These are phyloP conservation scores for Azemiops feae DNA, from an alignment of 2,113 vertebrate species.

Conservation along the genomic window DNA sequence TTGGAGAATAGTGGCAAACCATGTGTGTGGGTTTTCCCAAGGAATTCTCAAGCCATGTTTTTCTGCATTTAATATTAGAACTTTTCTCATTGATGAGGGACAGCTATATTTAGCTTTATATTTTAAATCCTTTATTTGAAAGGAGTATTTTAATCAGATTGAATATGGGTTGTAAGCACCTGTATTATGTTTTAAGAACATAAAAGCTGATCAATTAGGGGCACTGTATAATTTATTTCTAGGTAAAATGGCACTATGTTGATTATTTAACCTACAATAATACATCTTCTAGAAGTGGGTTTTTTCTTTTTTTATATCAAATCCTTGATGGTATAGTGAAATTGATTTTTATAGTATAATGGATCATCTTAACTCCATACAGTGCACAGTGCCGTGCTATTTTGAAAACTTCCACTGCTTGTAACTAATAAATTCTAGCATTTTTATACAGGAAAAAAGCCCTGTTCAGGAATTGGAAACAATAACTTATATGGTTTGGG, in stretches of 20 bases:
- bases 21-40: not conserved
- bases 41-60: not conserved
- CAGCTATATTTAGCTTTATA: not conserved
- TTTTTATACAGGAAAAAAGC: not conserved
- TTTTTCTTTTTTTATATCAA: not conserved
- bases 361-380: not conserved
- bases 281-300: not conserved
- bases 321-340: not conserved
- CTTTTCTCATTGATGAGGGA: not conserved
- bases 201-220: not conserved
- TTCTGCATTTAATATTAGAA: not conserved
- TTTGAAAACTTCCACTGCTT: not conserved
- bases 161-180: not conserved
- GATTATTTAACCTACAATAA: not conserved
- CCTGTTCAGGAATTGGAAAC: not conserved
- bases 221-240: not conserved
- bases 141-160: not conserved
- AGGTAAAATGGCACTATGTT: not conserved
- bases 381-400: not conserved
- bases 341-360: not conserved
- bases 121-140: not conserved
- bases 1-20: not conserved
- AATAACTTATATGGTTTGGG: not conserved
- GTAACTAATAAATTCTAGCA: constrained; percentile 30
- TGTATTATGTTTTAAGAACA: not conserved